Evolutionary conservation across 2,797 vertebrate species (phyloP), one percentile per base, ranked within the genome.

Genomic region (Neosalanx taihuensis): DNA sequence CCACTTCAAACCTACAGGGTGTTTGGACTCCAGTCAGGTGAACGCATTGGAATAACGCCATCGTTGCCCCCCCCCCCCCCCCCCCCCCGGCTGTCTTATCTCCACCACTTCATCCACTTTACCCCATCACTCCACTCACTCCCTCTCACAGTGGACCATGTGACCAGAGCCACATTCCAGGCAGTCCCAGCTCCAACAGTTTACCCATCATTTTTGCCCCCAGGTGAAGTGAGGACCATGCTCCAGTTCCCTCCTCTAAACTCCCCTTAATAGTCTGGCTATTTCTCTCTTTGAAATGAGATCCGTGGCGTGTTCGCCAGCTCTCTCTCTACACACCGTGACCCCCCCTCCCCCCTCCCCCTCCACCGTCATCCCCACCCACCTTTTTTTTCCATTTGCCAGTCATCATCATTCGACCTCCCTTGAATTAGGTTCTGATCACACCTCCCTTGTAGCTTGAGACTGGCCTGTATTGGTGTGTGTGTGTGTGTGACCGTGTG

Each of bases 401-500:
- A 57, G 56, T 57, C 56, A n/a, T 57, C 56, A n/a, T 23, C 56
- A n/a, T 23, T 23, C 12, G 18, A n/a, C 56, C 17, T 23, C 56
- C n/a, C 56, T n/a, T 6, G 56, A n/a, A 57, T 57, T 23, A 57
- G 20, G 18, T 23, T 57, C 17, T 57, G 56, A 57, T 57, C 56
- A 57, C 56, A 57, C 56, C 18, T 57, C 56, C 18, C 56, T 23
- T 57, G 18, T 57, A 57, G 56, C 56, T 20, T 57, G 37, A 41
- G 37, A 61, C 59, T 13, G 23, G 4, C 59, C 23, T 15, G 12
- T 30, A 3, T 69, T 31, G 1, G 31, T 58, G 31, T 30, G 30
- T 58, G 56, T 6, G n/a, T 60, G 63, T 41, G 63, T 65, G 63
- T 41, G 33, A 37, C 35, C 23, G 18, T 65, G 63, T 65, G 63